phyloP scores from a whole-genome alignment of 2,113 vertebrate genomes.

The Suncus etruscus region DNA sequence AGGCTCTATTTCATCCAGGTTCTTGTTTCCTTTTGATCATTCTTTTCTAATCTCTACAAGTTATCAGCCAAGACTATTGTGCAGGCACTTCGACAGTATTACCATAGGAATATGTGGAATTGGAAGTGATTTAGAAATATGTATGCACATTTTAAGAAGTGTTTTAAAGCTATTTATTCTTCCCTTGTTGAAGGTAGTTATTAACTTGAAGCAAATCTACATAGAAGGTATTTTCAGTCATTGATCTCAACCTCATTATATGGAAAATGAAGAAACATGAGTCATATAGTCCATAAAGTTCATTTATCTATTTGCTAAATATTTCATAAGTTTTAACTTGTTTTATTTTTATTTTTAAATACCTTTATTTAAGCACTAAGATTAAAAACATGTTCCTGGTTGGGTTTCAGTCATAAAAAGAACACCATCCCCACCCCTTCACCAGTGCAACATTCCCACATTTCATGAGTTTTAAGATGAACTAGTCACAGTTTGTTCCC shows the following conservation, averaged over 20 bases:
- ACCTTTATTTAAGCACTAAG: too few species aligned
- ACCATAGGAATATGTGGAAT: constrained; percentile 29
- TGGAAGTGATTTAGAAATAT: constrained; percentile 46
- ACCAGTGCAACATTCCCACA: too few species aligned
- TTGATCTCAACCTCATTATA: background rate
- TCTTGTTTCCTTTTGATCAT: background rate
- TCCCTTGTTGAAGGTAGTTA: background rate
- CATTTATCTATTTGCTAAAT: background rate
- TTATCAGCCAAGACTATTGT: background rate
- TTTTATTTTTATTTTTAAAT: too few species aligned
- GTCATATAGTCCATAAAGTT: background rate
- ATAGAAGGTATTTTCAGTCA: background rate
- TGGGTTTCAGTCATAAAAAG: too few species aligned
- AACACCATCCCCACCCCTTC: too few species aligned
- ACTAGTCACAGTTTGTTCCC: background rate
- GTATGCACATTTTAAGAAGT: background rate
- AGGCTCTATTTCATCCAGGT: background rate
- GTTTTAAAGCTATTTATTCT: background rate
- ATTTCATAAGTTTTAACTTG: background rate
- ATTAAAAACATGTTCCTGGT: too few species aligned
- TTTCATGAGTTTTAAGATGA: background rate
- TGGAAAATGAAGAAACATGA: background rate
- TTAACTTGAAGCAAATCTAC: constrained; percentile 31
- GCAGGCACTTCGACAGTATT: background rate
- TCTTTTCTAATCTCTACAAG: background rate